Conservation (phyloP, 2,113 vertebrate species). For the Dissostichus mawsoni region DNA sequence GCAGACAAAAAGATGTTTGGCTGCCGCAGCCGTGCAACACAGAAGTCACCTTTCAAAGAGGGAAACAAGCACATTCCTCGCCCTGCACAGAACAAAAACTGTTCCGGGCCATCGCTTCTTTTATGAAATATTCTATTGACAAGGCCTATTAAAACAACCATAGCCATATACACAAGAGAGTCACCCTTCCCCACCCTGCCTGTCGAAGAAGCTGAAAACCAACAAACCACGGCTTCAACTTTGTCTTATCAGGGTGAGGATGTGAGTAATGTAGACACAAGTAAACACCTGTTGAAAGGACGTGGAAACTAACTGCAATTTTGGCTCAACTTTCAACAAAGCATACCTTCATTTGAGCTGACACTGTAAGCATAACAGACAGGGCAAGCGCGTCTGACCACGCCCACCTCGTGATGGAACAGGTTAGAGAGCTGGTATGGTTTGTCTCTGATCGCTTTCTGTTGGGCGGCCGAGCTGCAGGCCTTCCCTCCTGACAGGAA, state of each 20-base stretch:
- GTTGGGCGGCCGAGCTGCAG: slow-evolving; percentile 49
- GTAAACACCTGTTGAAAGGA: slow-evolving; percentile 82
- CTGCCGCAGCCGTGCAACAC: slow-evolving; percentile 59
- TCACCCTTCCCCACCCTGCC: slow-evolving; percentile 57
- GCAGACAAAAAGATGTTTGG: slow-evolving; percentile 78
- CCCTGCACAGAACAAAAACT: slow-evolving; percentile 76
- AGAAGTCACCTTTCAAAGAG: slow-evolving; percentile 81
- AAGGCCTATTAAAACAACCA: slow-evolving; percentile 79
- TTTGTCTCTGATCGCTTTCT: slow-evolving; percentile 74
- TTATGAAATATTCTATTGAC: slow-evolving; percentile 81
- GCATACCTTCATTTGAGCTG: slow-evolving; percentile 76
- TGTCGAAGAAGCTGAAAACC: slow-evolving; percentile 63
- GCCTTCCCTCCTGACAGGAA: slow-evolving; percentile 75
- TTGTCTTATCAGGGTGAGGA: slow-evolving; percentile 67
- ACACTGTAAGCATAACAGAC: slow-evolving; percentile 62
- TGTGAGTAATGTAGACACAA: slow-evolving; percentile 72
- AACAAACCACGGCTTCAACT: slow-evolving; percentile 59
- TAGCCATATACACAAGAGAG: slow-evolving; percentile 69
- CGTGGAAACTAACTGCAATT: slow-evolving; percentile 78
- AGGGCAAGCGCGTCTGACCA: slow-evolving; percentile 37
- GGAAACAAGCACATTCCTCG: slow-evolving; percentile 78
- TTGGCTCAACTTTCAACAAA: slow-evolving; percentile 75
- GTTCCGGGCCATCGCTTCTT: slow-evolving; percentile 81
- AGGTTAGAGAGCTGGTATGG: slow-evolving; percentile 75
- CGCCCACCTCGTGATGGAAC: slow-evolving; percentile 73